phyloP scores from a whole-genome alignment of 2,797 vertebrate species.

The Simalia tracyae region DNA sequence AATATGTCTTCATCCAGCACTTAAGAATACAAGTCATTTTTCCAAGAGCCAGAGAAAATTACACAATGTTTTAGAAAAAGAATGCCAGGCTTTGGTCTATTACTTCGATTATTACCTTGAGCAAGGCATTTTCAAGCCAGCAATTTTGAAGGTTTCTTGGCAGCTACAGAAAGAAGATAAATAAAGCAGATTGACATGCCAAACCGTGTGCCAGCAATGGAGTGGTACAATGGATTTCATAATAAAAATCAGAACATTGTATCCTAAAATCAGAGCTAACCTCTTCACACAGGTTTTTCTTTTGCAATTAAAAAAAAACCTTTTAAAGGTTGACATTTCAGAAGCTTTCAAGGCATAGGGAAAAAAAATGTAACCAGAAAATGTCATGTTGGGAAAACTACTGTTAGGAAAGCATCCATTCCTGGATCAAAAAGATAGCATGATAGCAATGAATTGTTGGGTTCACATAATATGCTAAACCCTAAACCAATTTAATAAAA shows the following conservation, averaged over 20 bases:
- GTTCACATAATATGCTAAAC: neutral
- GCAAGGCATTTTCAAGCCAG: constrained; percentile 19
- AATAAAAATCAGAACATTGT: neutral
- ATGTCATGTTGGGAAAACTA: neutral
- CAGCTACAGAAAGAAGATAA: constrained; percentile 18
- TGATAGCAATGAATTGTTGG: neutral
- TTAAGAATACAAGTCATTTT: constrained; percentile 23
- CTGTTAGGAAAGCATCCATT: neutral
- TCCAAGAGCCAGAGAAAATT: constrained; percentile 32
- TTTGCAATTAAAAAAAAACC: neutral
- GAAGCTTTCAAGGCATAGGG: neutral
- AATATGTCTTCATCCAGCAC: constrained; percentile 13
- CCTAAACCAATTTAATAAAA: neutral
- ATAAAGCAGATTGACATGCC: constrained; percentile 11
- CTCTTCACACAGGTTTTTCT: neutral
- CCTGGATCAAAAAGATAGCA: neutral
- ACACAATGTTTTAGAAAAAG: constrained; percentile 21
- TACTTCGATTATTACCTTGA: constrained; percentile 21
- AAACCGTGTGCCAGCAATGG: constrained; percentile 11
- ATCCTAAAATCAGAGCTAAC: constrained; percentile 4
- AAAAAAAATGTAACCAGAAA: neutral
- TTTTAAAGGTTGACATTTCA: constrained; percentile 1
- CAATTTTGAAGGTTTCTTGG: constrained; percentile 26
- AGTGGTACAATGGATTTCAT: constrained; percentile 26
- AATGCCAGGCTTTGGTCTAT: constrained; percentile 27